Conservation (phyloP, 2,888 invertebrate species). For the Mythimna loreyi region DNA sequence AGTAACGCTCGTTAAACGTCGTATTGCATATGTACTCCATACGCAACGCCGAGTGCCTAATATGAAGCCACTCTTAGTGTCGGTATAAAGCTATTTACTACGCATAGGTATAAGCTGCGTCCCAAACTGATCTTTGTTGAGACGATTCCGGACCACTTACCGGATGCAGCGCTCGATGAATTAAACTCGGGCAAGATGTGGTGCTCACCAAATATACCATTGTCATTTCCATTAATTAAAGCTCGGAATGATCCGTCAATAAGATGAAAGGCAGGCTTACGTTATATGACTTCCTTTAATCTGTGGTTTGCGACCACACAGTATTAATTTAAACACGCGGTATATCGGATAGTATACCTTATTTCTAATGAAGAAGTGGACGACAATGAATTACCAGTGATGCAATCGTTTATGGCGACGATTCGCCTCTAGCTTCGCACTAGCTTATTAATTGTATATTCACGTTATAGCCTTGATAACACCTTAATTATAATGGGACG, state of each 20-base stretch:
- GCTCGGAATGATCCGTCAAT: background rate
- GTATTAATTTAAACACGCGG: background rate
- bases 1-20: too few relatives aligned
- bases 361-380: too few relatives aligned
- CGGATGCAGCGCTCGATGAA: slow-evolving; percentile 7
- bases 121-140: background rate
- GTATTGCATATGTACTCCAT: too few relatives aligned
- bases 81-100: background rate
- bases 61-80: background rate
- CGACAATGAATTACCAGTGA: too few relatives aligned
- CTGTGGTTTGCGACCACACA: background rate
- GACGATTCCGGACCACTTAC: background rate
- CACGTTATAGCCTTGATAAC: too few relatives aligned
- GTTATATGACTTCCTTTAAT: background rate
- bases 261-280: background rate
- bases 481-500: too few relatives aligned
- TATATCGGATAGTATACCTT: too few relatives aligned
- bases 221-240: slow-evolving; percentile 12
- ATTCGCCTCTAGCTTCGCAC: too few relatives aligned
- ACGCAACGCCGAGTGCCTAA: too few relatives aligned
- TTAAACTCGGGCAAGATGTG: slow-evolving; percentile 6
- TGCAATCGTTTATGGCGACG: too few relatives aligned
- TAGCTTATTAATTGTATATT: too few relatives aligned
- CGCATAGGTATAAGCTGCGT: background rate
- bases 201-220: slow-evolving; percentile 8